A percentile compares a stretch with the other conserved stretches of the same genome.
Evolutionary conservation across 2,797 vertebrate genomes (phyloP).

Genomic region (Lithobates pipiens): DNA sequence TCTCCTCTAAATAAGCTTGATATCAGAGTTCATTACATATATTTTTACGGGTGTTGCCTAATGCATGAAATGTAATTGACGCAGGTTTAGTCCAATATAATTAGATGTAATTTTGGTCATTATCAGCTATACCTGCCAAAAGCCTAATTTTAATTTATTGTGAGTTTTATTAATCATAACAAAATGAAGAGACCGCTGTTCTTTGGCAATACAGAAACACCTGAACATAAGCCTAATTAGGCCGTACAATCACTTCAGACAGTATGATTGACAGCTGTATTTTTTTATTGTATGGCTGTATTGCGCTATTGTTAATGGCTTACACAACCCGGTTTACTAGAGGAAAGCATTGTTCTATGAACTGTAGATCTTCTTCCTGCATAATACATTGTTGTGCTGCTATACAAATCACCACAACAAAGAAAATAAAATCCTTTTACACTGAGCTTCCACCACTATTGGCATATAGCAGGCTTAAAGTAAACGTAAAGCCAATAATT

Average conservation of each 20-base stretch:
- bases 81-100: not conserved
- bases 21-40: no score
- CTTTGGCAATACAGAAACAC: constrained; percentile 5
- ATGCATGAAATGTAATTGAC: no score
- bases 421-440: no score
- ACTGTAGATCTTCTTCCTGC: not conserved
- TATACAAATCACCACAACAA: no score
- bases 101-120: constrained; percentile 29
- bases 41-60: no score
- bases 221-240: constrained; percentile 16
- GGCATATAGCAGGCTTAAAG: no score
- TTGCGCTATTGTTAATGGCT: not conserved
- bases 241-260: not conserved
- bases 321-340: constrained; percentile 22
- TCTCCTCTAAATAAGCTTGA: no score
- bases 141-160: constrained; percentile 10
- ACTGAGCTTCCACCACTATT: no score
- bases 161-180: constrained; percentile 4
- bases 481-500: no score
- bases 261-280: constrained; percentile 12
- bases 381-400: no score
- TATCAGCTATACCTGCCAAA: constrained; percentile 2
- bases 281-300: not conserved
- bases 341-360: not conserved
- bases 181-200: not conserved